phyloP scores from a whole-genome alignment of 1,140 invertebrate genomes.

The Drosophila parabipectinata region DNA sequence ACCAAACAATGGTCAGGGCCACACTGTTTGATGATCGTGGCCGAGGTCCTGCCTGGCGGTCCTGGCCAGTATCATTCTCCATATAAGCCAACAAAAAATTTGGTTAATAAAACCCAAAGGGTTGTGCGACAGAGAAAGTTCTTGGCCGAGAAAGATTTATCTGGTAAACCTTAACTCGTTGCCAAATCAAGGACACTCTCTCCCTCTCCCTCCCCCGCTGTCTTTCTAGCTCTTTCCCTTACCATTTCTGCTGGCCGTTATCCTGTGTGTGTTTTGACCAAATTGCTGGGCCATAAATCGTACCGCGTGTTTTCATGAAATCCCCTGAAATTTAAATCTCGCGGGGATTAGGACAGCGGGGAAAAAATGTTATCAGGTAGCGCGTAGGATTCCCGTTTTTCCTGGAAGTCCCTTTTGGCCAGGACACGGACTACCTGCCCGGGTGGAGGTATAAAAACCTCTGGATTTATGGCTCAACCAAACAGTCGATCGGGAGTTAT shows the following conservation, averaged over 20 bases:
- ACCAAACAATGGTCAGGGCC: slow-evolving; percentile 7
- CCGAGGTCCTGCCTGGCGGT: not conserved
- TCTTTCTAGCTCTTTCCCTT: not conserved
- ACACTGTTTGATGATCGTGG: not conserved
- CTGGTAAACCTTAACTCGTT: slow-evolving; percentile 4
- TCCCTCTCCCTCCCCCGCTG: not conserved
- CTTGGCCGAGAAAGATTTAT: not conserved
- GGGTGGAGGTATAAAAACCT: slow-evolving; percentile 38
- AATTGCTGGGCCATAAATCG: slow-evolving; percentile 42
- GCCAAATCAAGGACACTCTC: slow-evolving; percentile 10
- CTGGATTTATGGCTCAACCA: slow-evolving; percentile 4
- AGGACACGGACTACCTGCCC: slow-evolving; percentile 2
- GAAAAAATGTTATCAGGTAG: slow-evolving; percentile 29
- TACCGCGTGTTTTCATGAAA: slow-evolving; percentile 32
- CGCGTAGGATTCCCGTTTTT: not conserved
- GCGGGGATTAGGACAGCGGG: slow-evolving; percentile 45
- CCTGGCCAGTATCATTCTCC: not conserved
- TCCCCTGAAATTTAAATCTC: slow-evolving; percentile 17
- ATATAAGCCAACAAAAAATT: not conserved
- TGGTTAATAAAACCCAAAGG: slow-evolving; percentile 3
- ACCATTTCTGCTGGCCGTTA: not conserved
- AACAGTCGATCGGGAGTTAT: slow-evolving; percentile 29
- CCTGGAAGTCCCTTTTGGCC: slow-evolving; percentile 16
- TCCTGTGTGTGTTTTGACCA: not conserved
- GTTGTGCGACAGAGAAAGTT: slow-evolving; percentile 1